A percentile compares a stretch with the other conserved stretches of the same genome.
phyloP scores from a whole-genome alignment of 92 coral and sea anemone species.

The Ricordea florida region DNA sequence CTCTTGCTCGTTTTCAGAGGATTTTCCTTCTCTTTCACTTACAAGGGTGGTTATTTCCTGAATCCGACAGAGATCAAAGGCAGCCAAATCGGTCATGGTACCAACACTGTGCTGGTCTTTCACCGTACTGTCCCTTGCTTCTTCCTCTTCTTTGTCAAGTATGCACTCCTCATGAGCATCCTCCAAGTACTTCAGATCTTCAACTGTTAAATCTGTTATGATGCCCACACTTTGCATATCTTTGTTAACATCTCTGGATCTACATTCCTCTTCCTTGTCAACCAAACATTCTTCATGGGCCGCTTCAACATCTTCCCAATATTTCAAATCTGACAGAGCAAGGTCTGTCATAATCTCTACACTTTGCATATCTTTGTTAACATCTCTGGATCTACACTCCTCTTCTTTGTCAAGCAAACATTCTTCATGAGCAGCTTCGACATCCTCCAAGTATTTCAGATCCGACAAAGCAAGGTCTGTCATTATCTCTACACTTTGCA shows the following conservation, averaged over 20 bases:
- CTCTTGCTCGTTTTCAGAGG: too few relatives aligned
- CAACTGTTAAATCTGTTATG: conserved; percentile 34
- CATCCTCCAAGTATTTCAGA: conserved; percentile 57
- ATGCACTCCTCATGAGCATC: conserved; percentile 49
- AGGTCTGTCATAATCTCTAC: conserved; percentile 43
- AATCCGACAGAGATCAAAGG: too few relatives aligned
- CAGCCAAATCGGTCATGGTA: conserved; percentile 52
- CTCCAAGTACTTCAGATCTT: conserved; percentile 56
- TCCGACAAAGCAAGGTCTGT: conserved; percentile 52
- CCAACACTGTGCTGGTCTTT: conserved; percentile 1
- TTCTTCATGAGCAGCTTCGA: conserved; percentile 38
- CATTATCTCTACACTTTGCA: conserved; percentile 12
- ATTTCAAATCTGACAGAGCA: conserved; percentile 29
- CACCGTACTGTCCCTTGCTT: background rate
- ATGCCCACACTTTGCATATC: conserved; percentile 27
- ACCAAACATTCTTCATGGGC: conserved; percentile 9
- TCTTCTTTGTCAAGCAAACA: background rate
- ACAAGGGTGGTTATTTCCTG: conserved; percentile 23
- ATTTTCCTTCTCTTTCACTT: conserved; percentile 12
- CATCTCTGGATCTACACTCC: background rate
- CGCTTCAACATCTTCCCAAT: conserved; percentile 40
- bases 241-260: background rate
- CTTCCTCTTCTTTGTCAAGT: background rate
- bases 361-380: background rate
- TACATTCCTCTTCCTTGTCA: background rate